Evolutionary conservation across 2,797 vertebrate species (phyloP).

Genomic region (Phrynocephalus forsythii): DNA sequence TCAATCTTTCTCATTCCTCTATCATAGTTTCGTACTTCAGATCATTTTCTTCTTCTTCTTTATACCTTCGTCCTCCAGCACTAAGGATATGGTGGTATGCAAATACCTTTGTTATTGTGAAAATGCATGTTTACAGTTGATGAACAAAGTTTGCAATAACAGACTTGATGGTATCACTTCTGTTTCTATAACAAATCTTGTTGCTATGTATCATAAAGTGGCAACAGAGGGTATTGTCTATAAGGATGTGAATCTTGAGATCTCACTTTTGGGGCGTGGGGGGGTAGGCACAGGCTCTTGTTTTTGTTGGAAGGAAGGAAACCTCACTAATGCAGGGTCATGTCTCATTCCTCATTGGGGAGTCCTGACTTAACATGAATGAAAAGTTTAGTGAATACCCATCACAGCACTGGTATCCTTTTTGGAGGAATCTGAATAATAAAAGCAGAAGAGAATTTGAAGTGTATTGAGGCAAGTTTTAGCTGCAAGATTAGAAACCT

Average conservation of each 20-base stretch:
- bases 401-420: too few species aligned
- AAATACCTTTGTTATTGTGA: conserved; percentile 34
- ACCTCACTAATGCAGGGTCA: too few species aligned
- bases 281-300: too few species aligned
- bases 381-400: too few species aligned
- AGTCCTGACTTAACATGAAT: too few species aligned
- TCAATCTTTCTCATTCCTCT: neutral
- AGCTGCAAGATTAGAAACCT: neutral
- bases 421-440: conserved; percentile 24
- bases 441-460: conserved; percentile 49
- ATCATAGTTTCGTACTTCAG: neutral
- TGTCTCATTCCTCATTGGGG: too few species aligned
- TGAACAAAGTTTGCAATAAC: conserved; percentile 56
- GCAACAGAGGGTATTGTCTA: conserved; percentile 48
- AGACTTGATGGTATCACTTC: conserved; percentile 56
- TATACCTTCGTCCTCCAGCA: neutral
- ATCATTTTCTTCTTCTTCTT: neutral
- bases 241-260: neutral
- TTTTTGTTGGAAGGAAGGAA: too few species aligned
- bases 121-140: conserved; percentile 2
- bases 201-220: too few species aligned
- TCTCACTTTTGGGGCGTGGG: too few species aligned
- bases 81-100: conserved; percentile 31
- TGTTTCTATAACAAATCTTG: conserved; percentile 62
- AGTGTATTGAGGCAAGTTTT: neutral